Percentiles rank a stretch among this genome's conserved stretches.
phyloP scores from a whole-genome alignment of 2,113 vertebrate genomes.

The Puffinus mauretanicus region DNA sequence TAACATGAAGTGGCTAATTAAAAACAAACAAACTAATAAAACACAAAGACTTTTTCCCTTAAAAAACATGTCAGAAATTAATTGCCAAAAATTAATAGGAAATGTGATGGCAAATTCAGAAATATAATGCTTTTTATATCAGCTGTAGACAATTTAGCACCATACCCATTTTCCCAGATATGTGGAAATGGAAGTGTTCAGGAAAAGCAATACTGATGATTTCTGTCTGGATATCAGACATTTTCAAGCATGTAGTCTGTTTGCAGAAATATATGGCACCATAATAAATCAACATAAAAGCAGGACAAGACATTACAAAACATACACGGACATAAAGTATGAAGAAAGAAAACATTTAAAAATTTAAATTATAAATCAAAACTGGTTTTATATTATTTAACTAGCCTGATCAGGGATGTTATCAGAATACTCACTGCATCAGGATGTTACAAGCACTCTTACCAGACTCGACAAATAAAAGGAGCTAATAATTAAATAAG shows the following conservation, averaged over 20 bases:
- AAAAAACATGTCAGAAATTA: neutral
- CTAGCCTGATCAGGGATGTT: neutral
- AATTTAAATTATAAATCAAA: neutral
- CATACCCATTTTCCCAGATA: neutral
- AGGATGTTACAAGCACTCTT: neutral
- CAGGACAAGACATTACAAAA: neutral
- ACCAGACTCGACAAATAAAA: neutral
- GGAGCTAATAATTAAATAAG: neutral
- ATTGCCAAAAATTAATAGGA: neutral
- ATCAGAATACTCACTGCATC: neutral
- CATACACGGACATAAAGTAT: neutral
- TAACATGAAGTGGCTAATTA: neutral
- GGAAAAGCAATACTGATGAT: neutral
- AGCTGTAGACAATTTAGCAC: neutral
- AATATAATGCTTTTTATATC: neutral
- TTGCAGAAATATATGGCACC: neutral
- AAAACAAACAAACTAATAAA: neutral
- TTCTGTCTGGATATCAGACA: neutral
- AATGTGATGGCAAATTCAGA: neutral
- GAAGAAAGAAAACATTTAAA: neutral
- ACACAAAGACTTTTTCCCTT: neutral
- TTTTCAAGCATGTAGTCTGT: neutral
- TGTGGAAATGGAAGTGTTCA: neutral
- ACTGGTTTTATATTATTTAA: neutral
- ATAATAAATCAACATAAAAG: neutral